phyloP scores from a whole-genome alignment of 2,888 invertebrate species.

The Geotrupes spiniger region DNA sequence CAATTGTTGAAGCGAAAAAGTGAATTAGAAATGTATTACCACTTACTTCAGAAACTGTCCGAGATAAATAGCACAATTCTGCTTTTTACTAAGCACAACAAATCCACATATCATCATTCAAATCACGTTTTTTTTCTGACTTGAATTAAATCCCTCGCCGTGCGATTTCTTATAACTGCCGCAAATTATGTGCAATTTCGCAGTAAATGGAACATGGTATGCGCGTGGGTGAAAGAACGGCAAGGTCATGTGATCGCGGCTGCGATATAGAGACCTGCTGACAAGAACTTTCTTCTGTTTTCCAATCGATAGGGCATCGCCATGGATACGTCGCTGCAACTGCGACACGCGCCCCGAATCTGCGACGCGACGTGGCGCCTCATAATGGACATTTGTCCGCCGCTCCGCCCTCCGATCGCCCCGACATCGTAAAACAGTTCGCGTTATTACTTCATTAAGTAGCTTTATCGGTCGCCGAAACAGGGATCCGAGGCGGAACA shows the following conservation, averaged over 20 bases:
- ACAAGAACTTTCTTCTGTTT: conserved; percentile 38
- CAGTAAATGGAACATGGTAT: neutral
- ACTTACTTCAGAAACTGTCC: too few species aligned
- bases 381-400: conserved; percentile 24
- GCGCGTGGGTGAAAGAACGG: conserved; percentile 6
- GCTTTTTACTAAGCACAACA: too few species aligned
- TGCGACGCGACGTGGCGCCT: conserved; percentile 44
- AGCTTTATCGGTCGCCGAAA: too few species aligned
- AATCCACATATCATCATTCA: too few species aligned
- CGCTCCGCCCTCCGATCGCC: neutral
- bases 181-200: too few species aligned
- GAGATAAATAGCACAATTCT: too few species aligned
- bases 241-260: conserved; percentile 35
- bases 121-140: too few species aligned
- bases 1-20: too few species aligned
- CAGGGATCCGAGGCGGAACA: neutral
- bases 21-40: too few species aligned
- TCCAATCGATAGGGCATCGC: conserved; percentile 42
- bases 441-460: too few species aligned
- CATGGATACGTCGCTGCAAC: conserved; percentile 41
- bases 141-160: too few species aligned
- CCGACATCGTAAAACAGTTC: neutral
- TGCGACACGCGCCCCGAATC: conserved; percentile 42
- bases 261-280: conserved; percentile 36
- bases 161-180: too few species aligned